These are phyloP conservation scores for Bugula neritina DNA, from an alignment of 2,888 invertebrate genomes.

Conservation along the genomic window DNA sequence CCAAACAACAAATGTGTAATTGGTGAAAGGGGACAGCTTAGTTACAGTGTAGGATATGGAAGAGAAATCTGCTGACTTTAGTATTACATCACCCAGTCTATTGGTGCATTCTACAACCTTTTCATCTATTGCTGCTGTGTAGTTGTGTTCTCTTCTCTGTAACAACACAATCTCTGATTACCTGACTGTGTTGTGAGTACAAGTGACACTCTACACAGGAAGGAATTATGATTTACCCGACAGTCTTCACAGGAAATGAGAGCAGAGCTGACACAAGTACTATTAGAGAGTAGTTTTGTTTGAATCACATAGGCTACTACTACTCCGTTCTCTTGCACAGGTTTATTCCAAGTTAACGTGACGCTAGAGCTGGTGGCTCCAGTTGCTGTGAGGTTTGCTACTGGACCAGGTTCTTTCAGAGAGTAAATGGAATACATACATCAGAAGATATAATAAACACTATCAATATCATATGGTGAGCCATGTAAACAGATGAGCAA, in stretches of 20 bases:
- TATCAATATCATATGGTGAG: neutral
- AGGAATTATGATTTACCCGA: neutral
- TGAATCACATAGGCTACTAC: neutral
- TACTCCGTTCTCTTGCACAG: neutral
- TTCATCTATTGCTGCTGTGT: neutral
- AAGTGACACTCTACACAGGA: too few species aligned
- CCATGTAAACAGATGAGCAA: too few species aligned
- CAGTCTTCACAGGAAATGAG: neutral
- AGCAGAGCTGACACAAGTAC: neutral
- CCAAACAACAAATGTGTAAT: neutral
- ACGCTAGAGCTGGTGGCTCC: neutral
- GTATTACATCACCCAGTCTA: neutral
- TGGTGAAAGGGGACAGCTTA: neutral
- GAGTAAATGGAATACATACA: neutral
- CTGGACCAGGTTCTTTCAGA: neutral
- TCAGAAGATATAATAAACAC: neutral
- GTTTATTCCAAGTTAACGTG: neutral
- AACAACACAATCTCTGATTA: too few species aligned
- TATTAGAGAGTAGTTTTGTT: neutral
- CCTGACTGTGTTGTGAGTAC: too few species aligned
- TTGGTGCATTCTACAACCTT: neutral
- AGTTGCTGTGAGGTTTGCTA: neutral
- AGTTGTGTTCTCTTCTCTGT: neutral
- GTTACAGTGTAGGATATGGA: neutral
- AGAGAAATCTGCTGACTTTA: neutral